Evolutionary conservation across 2,797 vertebrate species (phyloP).

Genomic region (Artibeus jamaicensis): DNA sequence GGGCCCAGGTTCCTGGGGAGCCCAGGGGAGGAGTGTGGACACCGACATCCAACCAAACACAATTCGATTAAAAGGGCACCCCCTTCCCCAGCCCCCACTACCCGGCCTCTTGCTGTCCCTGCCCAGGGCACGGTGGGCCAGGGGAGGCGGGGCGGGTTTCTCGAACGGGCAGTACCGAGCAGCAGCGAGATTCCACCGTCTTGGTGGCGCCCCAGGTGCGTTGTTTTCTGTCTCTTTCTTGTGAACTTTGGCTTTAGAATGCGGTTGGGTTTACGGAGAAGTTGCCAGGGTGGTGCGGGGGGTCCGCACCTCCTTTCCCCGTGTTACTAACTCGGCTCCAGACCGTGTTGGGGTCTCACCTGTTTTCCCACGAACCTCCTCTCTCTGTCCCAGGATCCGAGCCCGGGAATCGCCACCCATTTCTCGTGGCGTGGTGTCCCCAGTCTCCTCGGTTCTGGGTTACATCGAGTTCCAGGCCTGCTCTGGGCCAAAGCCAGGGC

Average conservation of each 20-base stretch:
- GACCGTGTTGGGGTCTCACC: neutral
- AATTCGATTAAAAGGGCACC: fast-evolving
- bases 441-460: neutral
- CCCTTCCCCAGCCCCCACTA: fast-evolving
- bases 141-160: neutral
- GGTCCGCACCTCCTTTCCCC: fast-evolving
- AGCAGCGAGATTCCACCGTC: neutral
- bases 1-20: neutral
- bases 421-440: neutral
- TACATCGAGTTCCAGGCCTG: neutral
- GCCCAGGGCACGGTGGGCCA: neutral
- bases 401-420: fast-evolving
- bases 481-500: neutral
- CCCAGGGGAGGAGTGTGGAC: fast-evolving
- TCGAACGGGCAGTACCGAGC: fast-evolving
- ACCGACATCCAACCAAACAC: no score
- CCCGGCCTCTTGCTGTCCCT: neutral
- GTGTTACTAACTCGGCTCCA: fast-evolving
- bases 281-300: neutral
- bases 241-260: neutral
- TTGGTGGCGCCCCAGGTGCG: fast-evolving
- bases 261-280: neutral
- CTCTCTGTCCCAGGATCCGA: neutral
- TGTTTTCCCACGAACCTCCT: neutral
- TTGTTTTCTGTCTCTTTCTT: neutral